Percentiles rank a stretch among this genome's conserved stretches.
Evolutionary conservation across 1,140 invertebrate species (phyloP).

Genomic region (Orchestia grillus): DNA sequence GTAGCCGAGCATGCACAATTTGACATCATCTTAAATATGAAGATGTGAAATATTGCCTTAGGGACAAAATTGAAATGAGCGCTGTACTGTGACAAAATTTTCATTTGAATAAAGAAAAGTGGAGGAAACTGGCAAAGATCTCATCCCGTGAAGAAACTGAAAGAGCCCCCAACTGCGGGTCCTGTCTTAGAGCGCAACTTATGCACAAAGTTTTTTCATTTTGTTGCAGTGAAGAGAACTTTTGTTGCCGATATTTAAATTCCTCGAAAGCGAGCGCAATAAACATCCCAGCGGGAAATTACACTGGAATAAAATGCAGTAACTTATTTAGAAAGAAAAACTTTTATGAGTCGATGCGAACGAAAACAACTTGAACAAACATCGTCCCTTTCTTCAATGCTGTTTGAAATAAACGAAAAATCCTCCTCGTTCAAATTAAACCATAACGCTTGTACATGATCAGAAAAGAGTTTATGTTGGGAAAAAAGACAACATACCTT

Average conservation of each 20-base stretch:
- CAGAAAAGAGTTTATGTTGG: neutral
- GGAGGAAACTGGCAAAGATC: neutral
- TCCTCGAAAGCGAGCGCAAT: neutral
- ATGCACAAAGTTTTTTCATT: slow-evolving; percentile 50
- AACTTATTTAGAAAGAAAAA: neutral
- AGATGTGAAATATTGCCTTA: neutral
- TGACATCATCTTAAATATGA: neutral
- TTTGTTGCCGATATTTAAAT: slow-evolving; percentile 33
- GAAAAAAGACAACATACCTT: neutral
- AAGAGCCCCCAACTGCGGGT: neutral
- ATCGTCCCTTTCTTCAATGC: neutral
- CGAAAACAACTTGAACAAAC: neutral
- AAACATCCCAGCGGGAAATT: slow-evolving; percentile 4
- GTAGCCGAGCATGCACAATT: neutral
- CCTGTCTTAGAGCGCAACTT: neutral
- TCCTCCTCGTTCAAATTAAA: neutral
- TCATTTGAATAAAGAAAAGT: neutral
- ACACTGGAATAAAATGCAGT: neutral
- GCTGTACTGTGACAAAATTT: neutral
- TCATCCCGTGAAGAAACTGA: neutral
- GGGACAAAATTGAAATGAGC: neutral
- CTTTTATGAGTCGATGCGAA: neutral
- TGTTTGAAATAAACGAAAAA: neutral
- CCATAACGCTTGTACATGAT: neutral
- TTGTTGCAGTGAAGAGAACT: slow-evolving; percentile 27